Base-by-base conservation (phyloP, 92 coral and sea anemone species). In the Palythoa caribaeorum region DNA sequence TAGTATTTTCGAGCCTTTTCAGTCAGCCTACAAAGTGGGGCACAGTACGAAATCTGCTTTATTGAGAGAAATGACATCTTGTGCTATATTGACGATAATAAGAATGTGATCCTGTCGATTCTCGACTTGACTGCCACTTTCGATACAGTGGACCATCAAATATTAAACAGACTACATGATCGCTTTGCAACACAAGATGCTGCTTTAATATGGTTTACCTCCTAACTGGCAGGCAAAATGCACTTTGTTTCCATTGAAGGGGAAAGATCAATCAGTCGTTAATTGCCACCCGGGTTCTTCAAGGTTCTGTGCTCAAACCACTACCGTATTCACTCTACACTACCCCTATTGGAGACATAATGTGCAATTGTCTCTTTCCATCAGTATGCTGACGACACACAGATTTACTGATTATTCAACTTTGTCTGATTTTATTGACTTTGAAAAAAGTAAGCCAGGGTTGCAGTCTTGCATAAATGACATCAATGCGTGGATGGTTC, bases 381-480 rank as follows among this genome's bases (percentile, higher is more conserved):
- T 54, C 84, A 40, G 39, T 87, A 87, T 50, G 85, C 35, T 76
- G 85, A 87, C 76, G 90, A 87, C 77, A 76, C 85, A 17, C 84
- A 87, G 69, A 77, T 37, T 35, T 77, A 77, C 62, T 76, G 50
- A 37, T 14, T 78, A 7, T 76, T 87, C 84, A 76, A 66, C 28
- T 59, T 62, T 74, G 13, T 60, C 85, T 38, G 78, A 47, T 68
- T 85, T 62, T 77, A 60, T 65, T 14, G 60, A 54, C 60, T 54
- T 54, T 54, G 60, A 54, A 54, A 9, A 54, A 54, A 54, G 14
- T 54, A 54, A 54, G 60, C 60, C 9, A 12, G 9, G 1, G 60
- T 54, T 54, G 60, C 60, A 54, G 2, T 54, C 60, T 54, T 54
- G 60, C 12, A 74, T 85, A 52, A 72, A 57, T 47, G 53, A 53